Conservation (phyloP, 2,113 vertebrate species). For the Polypterus senegalus region DNA sequence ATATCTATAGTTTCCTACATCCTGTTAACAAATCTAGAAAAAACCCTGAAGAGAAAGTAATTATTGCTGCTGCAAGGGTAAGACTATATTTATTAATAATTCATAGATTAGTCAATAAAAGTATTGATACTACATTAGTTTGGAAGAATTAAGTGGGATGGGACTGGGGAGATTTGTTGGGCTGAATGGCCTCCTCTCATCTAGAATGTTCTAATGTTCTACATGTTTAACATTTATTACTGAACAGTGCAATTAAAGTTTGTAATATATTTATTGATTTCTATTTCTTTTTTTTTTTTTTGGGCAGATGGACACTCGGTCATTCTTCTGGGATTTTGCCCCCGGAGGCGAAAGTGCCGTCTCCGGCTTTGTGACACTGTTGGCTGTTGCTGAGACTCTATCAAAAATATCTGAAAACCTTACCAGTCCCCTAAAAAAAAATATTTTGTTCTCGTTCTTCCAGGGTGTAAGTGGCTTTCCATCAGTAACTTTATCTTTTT, state of each 20-base stretch:
- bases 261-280: background rate
- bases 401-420: slow-evolving; percentile 33
- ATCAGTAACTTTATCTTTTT: background rate
- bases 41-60: slow-evolving; percentile 37
- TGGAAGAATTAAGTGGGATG: no score
- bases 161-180: no score
- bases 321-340: slow-evolving; percentile 83
- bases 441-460: slow-evolving; percentile 83
- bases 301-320: slow-evolving; percentile 72
- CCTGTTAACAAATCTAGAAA: slow-evolving; percentile 60
- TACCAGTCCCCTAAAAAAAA: slow-evolving; percentile 31
- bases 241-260: no score
- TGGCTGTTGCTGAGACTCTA: slow-evolving; percentile 75
- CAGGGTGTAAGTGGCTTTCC: slow-evolving; percentile 65
- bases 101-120: no score
- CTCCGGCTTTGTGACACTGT: slow-evolving; percentile 65
- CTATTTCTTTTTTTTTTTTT: background rate
- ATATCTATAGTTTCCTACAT: slow-evolving; percentile 66
- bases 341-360: slow-evolving; percentile 67
- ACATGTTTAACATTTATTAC: no score
- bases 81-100: slow-evolving; percentile 18
- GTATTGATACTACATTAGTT: no score
- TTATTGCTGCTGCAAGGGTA: slow-evolving; percentile 71
- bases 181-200: no score
- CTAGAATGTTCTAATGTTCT: no score